phyloP scores from a whole-genome alignment of 2,888 invertebrate species.

The Andrena trimmerana region DNA sequence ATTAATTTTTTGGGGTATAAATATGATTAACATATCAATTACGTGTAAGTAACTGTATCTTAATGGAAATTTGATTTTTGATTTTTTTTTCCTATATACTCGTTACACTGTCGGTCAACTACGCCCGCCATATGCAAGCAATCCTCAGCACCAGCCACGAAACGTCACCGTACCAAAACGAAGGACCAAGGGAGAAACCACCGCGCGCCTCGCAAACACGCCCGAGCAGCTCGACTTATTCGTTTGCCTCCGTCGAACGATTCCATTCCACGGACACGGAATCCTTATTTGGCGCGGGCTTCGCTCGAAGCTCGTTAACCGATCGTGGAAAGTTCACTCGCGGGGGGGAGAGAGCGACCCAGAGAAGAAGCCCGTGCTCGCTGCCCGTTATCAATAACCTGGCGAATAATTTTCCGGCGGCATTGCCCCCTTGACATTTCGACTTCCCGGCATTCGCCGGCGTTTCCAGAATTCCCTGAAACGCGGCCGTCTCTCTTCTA shows the following conservation, averaged over 20 bases:
- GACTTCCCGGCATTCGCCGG: neutral
- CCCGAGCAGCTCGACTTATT: conserved; percentile 41
- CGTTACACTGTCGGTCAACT: too few relatives aligned
- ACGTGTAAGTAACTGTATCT: too few relatives aligned
- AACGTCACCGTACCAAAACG: too few relatives aligned
- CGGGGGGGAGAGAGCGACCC: neutral
- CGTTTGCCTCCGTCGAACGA: conserved; percentile 50
- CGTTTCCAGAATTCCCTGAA: conserved; percentile 14
- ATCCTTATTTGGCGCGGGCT: conserved; percentile 53
- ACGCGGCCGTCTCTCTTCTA: conserved; percentile 15
- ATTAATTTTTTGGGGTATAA: too few relatives aligned
- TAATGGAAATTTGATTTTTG: too few relatives aligned
- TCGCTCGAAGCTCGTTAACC: conserved; percentile 53
- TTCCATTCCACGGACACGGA: conserved; percentile 14
- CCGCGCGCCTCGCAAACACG: neutral
- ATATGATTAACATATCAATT: too few relatives aligned
- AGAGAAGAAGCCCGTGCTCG: neutral
- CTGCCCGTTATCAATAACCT: conserved; percentile 28
- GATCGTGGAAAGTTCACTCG: conserved; percentile 54
- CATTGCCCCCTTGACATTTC: conserved; percentile 14
- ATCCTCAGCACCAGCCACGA: too few relatives aligned
- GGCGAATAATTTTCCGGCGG: conserved; percentile 8
- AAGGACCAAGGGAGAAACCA: neutral
- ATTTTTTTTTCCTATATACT: too few relatives aligned
- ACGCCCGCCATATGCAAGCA: neutral